phyloP scores from a whole-genome alignment of 2,888 invertebrate genomes.

The Nephrocerus scutellatus region DNA sequence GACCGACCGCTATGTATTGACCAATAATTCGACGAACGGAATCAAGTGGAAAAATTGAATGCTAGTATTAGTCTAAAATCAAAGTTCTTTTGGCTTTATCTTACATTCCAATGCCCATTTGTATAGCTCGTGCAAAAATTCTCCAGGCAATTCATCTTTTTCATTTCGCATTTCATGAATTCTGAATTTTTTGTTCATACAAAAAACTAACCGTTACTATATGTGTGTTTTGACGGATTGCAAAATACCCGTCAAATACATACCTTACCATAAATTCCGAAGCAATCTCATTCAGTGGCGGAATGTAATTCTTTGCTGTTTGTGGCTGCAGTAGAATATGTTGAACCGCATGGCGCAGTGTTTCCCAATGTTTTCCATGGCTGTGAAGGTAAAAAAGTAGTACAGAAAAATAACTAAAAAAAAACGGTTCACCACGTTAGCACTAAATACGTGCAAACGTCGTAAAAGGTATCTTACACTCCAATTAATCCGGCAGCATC shows the following conservation, averaged over 20 bases:
- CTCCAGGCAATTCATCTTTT: constrained; percentile 64
- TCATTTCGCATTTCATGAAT: constrained; percentile 58
- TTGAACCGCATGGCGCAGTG: constrained; percentile 75
- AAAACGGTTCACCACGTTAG: not conserved
- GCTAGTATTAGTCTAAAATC: too few relatives aligned
- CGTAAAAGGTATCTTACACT: constrained; percentile 52
- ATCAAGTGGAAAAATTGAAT: not conserved
- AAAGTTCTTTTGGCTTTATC: too few relatives aligned
- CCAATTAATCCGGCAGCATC: constrained; percentile 67
- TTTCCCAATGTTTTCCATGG: constrained; percentile 82
- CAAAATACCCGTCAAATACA: constrained; percentile 19
- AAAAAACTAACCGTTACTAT: not conserved
- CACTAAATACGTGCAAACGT: constrained; percentile 3
- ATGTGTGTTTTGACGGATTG: not conserved
- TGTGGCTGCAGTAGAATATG: constrained; percentile 74
- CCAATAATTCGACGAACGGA: not conserved
- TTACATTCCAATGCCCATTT: constrained; percentile 91
- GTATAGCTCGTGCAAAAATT: constrained; percentile 82
- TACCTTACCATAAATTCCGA: constrained; percentile 67
- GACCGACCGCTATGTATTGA: constrained; percentile 62
- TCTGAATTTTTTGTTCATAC: constrained; percentile 43
- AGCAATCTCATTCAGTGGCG: constrained; percentile 66
- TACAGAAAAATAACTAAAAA: constrained; percentile 5
- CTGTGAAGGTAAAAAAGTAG: constrained; percentile 48
- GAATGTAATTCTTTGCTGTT: constrained; percentile 68